phyloP scores from a whole-genome alignment of 2,797 vertebrate species.

The Ptychobarbus kaznakovi region DNA sequence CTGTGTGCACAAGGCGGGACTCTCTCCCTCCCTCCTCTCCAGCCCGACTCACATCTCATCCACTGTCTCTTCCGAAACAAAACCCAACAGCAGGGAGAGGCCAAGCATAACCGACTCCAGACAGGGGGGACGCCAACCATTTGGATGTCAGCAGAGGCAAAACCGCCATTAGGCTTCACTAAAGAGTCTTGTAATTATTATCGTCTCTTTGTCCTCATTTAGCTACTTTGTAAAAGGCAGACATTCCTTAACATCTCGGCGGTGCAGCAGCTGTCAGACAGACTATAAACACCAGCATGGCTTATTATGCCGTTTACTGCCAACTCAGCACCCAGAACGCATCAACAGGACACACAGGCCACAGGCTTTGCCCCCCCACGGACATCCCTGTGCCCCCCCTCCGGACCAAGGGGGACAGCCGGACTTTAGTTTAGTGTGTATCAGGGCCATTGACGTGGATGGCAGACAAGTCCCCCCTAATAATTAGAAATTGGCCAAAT shows the following conservation, averaged over 20 bases:
- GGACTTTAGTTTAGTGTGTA: no score
- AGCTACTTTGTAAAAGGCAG: slow-evolving; percentile 70
- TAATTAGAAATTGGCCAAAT: no score
- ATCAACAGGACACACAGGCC: slow-evolving; percentile 49
- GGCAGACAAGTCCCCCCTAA: no score
- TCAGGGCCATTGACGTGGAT: no score
- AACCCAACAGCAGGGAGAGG: slow-evolving; percentile 56
- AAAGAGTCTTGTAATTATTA: slow-evolving; percentile 35
- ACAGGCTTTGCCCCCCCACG: no score
- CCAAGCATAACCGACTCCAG: slow-evolving; percentile 57
- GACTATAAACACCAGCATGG: slow-evolving; percentile 55
- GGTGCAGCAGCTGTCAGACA: slow-evolving; percentile 65
- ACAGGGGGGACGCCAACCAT: slow-evolving; percentile 28
- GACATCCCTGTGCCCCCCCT: no score
- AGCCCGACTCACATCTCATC: slow-evolving; percentile 65
- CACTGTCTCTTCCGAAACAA: slow-evolving; percentile 57
- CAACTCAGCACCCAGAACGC: slow-evolving; percentile 64
- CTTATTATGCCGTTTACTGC: slow-evolving; percentile 73
- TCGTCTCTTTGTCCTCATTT: slow-evolving; percentile 58
- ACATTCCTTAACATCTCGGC: slow-evolving; percentile 75
- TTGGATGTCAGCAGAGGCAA: slow-evolving; percentile 13
- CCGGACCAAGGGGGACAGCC: no score
- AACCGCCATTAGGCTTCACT: slow-evolving; percentile 38
- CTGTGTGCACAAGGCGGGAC: slow-evolving; percentile 11
- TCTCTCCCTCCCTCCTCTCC: slow-evolving; percentile 24